Conservation (phyloP, 2,113 vertebrate genomes). For the Todiramphus chloris region DNA sequence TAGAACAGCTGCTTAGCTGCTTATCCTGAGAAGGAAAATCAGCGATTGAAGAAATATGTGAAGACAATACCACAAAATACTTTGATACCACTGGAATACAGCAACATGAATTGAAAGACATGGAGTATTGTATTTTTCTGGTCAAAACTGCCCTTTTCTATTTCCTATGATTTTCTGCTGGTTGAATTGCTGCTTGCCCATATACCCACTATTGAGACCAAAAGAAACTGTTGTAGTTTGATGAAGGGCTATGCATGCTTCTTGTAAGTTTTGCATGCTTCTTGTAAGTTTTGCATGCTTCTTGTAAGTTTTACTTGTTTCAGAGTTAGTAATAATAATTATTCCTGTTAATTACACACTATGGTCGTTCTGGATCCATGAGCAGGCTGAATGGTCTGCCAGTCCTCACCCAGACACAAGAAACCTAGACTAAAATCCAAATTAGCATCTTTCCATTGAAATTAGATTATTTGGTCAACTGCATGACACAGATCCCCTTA, state of each 20-base stretch:
- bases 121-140: background rate
- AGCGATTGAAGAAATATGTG: background rate
- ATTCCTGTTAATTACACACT: background rate
- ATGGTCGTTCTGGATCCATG: background rate
- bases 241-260: background rate
- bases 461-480: background rate
- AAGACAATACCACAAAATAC: background rate
- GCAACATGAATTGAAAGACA: background rate
- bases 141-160: background rate
- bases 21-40: background rate
- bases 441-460: background rate
- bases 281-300: background rate
- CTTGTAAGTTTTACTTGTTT: background rate
- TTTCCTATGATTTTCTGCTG: background rate
- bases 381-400: background rate
- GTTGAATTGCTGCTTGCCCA: background rate
- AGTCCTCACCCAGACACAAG: background rate
- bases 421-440: background rate
- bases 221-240: background rate
- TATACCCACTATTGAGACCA: background rate
- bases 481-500: background rate
- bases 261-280: background rate
- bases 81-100: background rate
- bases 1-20: background rate
- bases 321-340: background rate